Base-by-base conservation (phyloP, 2,888 invertebrate genomes). In the Spisula subtruncata region DNA sequence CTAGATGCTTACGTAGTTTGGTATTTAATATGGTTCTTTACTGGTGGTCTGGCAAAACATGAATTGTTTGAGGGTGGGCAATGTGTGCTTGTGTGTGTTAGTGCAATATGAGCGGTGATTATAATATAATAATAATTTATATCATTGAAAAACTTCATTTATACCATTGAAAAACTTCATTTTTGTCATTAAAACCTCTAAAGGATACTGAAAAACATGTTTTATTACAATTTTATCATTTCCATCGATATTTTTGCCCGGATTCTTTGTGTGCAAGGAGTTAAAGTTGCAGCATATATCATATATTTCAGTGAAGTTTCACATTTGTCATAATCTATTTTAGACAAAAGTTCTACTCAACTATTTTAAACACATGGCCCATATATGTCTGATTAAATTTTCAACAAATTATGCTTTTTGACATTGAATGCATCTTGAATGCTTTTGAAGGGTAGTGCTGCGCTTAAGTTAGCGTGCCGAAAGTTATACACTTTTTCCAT, bases 381-480 rank as follows among this genome's bases (percentile, higher is more conserved):
- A 56, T 85, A 85, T 79, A 85, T 41, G 85, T 85, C 85, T 85
- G 80, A 32, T 85, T 85, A 85, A 79, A 32, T 80, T 85, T 79
- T 80, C 79, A 79, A 80, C 85, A 56, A 79, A 85, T 75, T 82
- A 79, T 79, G 35, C 85, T n/a, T 35, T 79, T n/a, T 85, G 85
- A 85, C 85, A 80, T 85, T 85, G 35, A 85, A 12, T 80, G 56
- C 85, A 75, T 84, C 71, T 75, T 71, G 25, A 54, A 41, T 48
- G 16, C 71, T 12, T 25, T 18, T 46, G 84, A 84, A 66, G 71
- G 35, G 0, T 12, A 32, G 71, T n/a, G 20, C 10, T 75, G 71
- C 18, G 12, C 29, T n/a, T 35, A 83, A 71, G 20, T 32, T 25
- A 83, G 54, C 75, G 6, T 75, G 12, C 29, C 75, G 12, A 75